Evolutionary conservation across 2,888 invertebrate genomes (phyloP).

Genomic region (Hetaerina titia): DNA sequence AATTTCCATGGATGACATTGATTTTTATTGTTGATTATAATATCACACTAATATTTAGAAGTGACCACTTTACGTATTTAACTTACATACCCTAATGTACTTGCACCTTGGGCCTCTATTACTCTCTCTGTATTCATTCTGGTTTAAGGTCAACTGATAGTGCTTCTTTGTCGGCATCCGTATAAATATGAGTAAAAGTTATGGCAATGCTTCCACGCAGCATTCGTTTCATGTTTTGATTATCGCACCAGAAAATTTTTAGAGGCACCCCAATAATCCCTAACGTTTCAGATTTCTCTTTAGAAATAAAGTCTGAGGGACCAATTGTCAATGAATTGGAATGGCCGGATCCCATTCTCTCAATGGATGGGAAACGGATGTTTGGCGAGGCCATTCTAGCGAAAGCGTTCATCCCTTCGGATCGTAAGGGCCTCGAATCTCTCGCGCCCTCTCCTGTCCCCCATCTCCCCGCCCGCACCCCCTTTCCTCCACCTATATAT

Average conservation of each 20-base stretch:
- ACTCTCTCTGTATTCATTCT: neutral
- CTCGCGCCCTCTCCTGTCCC: neutral
- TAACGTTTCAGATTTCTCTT: neutral
- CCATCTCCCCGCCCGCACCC: neutral
- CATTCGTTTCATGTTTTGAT: neutral
- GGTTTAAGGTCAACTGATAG: neutral
- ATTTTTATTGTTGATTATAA: no score
- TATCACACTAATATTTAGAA: no score
- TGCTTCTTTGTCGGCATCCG: neutral
- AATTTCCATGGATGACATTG: no score
- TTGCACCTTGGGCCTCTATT: no score
- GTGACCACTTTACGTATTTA: no score
- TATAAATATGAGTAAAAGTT: no score
- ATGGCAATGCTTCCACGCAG: neutral
- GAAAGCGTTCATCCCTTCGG: constrained; percentile 11
- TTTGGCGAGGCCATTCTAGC: constrained; percentile 16
- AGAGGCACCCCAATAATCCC: neutral
- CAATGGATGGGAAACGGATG: constrained; percentile 26
- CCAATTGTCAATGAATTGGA: constrained; percentile 8
- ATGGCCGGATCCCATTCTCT: neutral
- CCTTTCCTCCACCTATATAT: neutral
- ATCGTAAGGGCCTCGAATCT: constrained; percentile 23
- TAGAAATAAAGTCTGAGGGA: neutral
- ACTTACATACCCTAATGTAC: no score
- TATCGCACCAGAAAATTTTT: neutral